Evolutionary conservation across 2,888 invertebrate species (phyloP).

Genomic region (Stenichneumon culpator): DNA sequence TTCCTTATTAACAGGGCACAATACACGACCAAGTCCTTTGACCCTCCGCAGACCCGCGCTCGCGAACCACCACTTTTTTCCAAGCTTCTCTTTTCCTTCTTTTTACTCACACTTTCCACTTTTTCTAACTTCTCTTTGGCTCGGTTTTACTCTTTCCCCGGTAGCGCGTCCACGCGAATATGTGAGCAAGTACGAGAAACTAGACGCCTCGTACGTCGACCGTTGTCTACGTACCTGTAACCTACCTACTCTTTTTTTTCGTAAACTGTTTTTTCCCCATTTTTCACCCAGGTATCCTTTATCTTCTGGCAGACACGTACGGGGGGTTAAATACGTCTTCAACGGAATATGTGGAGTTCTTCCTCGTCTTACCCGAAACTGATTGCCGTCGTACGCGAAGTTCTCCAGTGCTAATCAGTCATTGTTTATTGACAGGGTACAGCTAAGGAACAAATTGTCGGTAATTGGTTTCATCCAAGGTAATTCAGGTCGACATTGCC

Average conservation of each 20-base stretch:
- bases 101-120: constrained; percentile 29
- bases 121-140: constrained; percentile 50
- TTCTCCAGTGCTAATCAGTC: not conserved
- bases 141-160: constrained; percentile 17
- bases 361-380: constrained; percentile 8
- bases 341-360: constrained; percentile 62
- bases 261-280: constrained; percentile 30
- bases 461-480: not conserved
- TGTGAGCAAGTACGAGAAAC: constrained; percentile 60
- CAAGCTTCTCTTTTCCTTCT: not conserved
- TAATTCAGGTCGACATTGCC: not conserved
- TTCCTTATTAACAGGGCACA: constrained; percentile 67
- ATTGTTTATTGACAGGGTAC: constrained; percentile 3
- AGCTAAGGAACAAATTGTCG: not conserved
- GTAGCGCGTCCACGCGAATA: constrained; percentile 20
- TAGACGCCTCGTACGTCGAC: constrained; percentile 24
- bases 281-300: constrained; percentile 22
- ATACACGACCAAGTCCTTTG: constrained; percentile 64
- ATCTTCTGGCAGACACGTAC: constrained; percentile 55
- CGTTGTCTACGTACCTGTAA: constrained; percentile 46
- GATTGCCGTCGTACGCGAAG: constrained; percentile 24
- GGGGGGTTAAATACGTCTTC: constrained; percentile 69
- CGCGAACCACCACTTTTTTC: constrained; percentile 27
- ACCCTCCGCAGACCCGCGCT: constrained; percentile 31
- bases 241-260: constrained; percentile 44